Conservation (phyloP, 2,888 invertebrate genomes). For the Trilocha varians region DNA sequence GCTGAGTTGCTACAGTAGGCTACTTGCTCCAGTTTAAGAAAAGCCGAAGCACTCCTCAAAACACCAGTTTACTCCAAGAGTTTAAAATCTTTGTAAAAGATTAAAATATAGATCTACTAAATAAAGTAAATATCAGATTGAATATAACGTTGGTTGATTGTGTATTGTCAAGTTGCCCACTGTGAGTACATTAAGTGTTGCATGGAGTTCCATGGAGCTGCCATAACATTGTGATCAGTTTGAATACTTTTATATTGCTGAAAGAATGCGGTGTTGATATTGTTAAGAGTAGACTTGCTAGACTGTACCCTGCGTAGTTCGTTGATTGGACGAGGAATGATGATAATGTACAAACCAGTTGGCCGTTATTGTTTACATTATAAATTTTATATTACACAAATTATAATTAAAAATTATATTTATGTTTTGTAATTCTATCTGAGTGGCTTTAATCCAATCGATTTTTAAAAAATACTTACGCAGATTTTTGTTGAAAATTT, state of each 20-base stretch:
- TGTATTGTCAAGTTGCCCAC: neutral
- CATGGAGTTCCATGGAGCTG: slow-evolving; percentile 68
- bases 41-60: neutral
- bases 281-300: slow-evolving; percentile 70
- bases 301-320: slow-evolving; percentile 56
- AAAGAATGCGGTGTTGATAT: slow-evolving; percentile 58
- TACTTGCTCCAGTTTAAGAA: slow-evolving; percentile 33
- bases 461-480: slow-evolving; percentile 43
- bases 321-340: slow-evolving; percentile 59
- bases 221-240: slow-evolving; percentile 71
- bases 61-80: neutral
- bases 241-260: slow-evolving; percentile 72
- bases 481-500: slow-evolving; percentile 65
- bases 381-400: slow-evolving; percentile 28
- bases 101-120: slow-evolving; percentile 3
- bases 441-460: slow-evolving; percentile 65
- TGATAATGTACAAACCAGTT: slow-evolving; percentile 27
- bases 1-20: slow-evolving; percentile 28
- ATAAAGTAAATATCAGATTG: neutral
- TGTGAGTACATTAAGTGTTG: slow-evolving; percentile 41
- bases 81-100: slow-evolving; percentile 6
- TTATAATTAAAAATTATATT: slow-evolving; percentile 27
- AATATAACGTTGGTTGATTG: neutral
- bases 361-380: slow-evolving; percentile 40
- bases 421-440: slow-evolving; percentile 18